phyloP scores from a whole-genome alignment of 2,113 vertebrate species.

The Platichthys flesus region DNA sequence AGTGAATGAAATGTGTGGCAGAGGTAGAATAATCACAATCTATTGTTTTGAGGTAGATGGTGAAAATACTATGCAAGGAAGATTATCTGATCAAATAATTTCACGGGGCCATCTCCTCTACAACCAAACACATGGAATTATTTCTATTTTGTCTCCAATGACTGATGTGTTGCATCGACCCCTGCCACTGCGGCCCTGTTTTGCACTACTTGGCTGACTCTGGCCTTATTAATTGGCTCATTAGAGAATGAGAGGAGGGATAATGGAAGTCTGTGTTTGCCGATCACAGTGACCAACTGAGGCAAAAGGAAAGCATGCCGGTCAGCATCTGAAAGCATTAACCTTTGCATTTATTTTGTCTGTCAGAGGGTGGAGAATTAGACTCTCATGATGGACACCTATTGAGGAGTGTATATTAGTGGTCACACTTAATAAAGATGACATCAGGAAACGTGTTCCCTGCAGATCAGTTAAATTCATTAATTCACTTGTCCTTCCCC shows the following conservation, averaged over 20 bases:
- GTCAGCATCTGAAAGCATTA: constrained; percentile 37
- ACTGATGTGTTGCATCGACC: constrained; percentile 37
- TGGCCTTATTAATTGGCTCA: constrained; percentile 66
- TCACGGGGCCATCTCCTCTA: constrained; percentile 3
- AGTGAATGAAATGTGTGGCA: constrained; percentile 30
- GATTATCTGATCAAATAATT: constrained; percentile 22
- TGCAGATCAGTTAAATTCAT: constrained; percentile 46
- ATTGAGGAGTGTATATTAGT: constrained; percentile 38
- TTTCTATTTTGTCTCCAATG: background rate
- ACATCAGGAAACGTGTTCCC: constrained; percentile 38
- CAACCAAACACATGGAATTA: constrained; percentile 16
- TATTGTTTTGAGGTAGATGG: constrained; percentile 22
- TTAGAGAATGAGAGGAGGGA: constrained; percentile 49
- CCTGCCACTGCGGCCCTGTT: background rate
- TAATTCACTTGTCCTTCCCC: constrained; percentile 36
- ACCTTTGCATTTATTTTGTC: constrained; percentile 40
- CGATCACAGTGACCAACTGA: constrained; percentile 1
- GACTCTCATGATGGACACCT: constrained; percentile 9
- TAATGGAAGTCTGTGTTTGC: constrained; percentile 43
- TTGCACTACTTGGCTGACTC: constrained; percentile 30
- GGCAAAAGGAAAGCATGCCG: constrained; percentile 19
- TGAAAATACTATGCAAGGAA: constrained; percentile 32
- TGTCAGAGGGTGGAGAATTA: background rate
- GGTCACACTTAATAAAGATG: constrained; percentile 53
- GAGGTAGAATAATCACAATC: constrained; percentile 33